Base-by-base conservation (phyloP, 2,797 vertebrate species). In the Tiaroga cobitis region DNA sequence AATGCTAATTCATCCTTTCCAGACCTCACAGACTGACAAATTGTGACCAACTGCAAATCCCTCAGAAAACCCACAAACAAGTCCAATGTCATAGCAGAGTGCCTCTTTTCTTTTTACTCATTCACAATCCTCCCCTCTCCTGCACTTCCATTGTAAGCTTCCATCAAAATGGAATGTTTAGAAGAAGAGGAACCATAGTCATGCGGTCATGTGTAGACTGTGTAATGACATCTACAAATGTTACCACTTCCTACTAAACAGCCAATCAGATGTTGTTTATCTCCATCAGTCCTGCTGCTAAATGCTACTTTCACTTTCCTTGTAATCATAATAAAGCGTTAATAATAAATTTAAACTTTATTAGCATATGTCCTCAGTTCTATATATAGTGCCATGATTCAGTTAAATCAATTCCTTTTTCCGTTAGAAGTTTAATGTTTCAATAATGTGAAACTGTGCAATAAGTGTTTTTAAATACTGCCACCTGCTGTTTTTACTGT, bases 111-210 rank as follows among this genome's bases (percentile, higher is more conserved):
- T 54, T 32, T 37, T 29, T 70, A 70, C 67, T 56, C 24, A 21
- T 59, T 3, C 41, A 63, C 39, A 54, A 56, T 56, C 51, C 26
- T 43, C 8, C 5, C n/a, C 34, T 29, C 37, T 9, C 51, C 6
- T 41, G 19, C n/a, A n/a, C 70, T 37, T 74, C 56, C 26, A 37
- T 4, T 63, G 13, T 11, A 65, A 79, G 8, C 13, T 16, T 82
- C 21, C 41, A 15, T 8, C 8, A 49, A 11, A 41, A 49, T 49
- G 24, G 15, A 3, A n/a, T 67, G 26, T 15, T 75, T 54, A 8
- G 24, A 15, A 76, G 26, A 85, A 63, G 63, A 86, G 85, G 80
- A 86, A 86, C 61, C 61, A 46, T 65, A 68, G 34, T 81, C 61
- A 68, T 32, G 29, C 49, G 9, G 29, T 34, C 39, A 46, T 82